Base-by-base conservation (phyloP, 30 jellyfish, hydroid and myxozoan species). In the Hydra vulgaris region DNA sequence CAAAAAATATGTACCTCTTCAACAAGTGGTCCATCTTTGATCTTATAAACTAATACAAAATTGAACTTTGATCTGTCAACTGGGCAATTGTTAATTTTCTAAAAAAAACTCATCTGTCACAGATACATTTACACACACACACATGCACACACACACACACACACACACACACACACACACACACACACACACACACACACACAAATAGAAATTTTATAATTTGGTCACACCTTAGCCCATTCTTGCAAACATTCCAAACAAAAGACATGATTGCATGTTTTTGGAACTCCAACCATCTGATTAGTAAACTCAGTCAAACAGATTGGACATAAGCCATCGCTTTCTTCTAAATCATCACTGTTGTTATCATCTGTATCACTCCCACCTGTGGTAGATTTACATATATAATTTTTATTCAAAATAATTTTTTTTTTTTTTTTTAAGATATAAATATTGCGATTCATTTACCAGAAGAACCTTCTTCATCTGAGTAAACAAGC, bases 21-120 rank as follows among this genome's bases (percentile, higher is more conserved):
- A 72, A 89, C 25, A 4, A 70, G 23, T 66, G 88, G 88, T 26
- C 96, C 95, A 80, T 80, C 70, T 25, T 66, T 71, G 24, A 78
- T 61, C 71, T 24, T 73, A 74, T 66, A 69, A 20, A 89, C 76
- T 53, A 73, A 69, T 16, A 89, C 79, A 21, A 67, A 68, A 56
- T 89, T 89, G 81, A 89, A 89, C 72, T 80, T 80, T 25, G 40
- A 73, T 54, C 96, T 71, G 74, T 89, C 96, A 7, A 89, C 84
- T 8, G 96, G 96, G 80, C 96, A 89, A 79, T 86, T 89, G 71
- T 89, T 89, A 52, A 89, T 91, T 53, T 82, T 89, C 96, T 89
- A 53, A 40, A 12, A 40, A 40, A 40, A n/a, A n/a, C n/a, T n/a
- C n/a, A n/a, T n/a, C n/a, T n/a, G n/a, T n/a, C n/a, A n/a, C 72